These are phyloP conservation scores for Hippoglossus stenolepis DNA, from an alignment of 2,113 vertebrate species.

Conservation along the genomic window DNA sequence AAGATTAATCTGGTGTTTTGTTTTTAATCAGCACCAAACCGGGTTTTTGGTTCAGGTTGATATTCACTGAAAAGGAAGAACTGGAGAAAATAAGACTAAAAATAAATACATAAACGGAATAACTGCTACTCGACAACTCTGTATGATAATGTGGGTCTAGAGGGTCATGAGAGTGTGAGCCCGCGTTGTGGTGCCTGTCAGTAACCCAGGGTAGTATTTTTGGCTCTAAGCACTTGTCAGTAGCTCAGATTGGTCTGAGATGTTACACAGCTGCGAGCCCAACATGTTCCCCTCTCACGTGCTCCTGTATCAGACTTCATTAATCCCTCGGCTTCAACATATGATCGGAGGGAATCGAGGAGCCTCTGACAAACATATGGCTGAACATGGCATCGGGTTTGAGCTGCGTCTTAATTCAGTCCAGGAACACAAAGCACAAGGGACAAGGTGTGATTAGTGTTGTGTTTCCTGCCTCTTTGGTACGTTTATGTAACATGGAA, in stretches of 20 bases:
- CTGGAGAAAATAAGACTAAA: too few relatives aligned
- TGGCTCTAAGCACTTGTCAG: constrained; percentile 62
- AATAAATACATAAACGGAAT: neutral
- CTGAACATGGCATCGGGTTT: neutral
- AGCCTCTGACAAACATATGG: neutral
- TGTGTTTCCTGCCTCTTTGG: neutral
- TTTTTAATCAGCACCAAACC: neutral
- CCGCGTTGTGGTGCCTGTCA: constrained; percentile 10
- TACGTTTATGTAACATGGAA: constrained; percentile 14
- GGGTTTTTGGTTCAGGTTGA: neutral
- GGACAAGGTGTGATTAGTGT: neutral
- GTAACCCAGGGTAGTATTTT: constrained; percentile 59
- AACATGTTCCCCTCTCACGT: constrained; percentile 15
- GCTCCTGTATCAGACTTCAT: constrained; percentile 22
- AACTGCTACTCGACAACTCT: neutral
- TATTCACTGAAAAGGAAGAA: neutral
- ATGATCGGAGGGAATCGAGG: neutral
- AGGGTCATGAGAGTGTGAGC: neutral
- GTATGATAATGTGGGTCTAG: neutral
- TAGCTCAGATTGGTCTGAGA: constrained; percentile 55
- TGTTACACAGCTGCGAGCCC: constrained; percentile 63
- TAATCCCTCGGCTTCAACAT: constrained; percentile 16
- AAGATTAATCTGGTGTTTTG: neutral
- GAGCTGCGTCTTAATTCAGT: neutral
- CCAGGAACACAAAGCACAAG: neutral